Conservation (phyloP, 2,797 vertebrate species). For the Sebastes ruberrimus region DNA sequence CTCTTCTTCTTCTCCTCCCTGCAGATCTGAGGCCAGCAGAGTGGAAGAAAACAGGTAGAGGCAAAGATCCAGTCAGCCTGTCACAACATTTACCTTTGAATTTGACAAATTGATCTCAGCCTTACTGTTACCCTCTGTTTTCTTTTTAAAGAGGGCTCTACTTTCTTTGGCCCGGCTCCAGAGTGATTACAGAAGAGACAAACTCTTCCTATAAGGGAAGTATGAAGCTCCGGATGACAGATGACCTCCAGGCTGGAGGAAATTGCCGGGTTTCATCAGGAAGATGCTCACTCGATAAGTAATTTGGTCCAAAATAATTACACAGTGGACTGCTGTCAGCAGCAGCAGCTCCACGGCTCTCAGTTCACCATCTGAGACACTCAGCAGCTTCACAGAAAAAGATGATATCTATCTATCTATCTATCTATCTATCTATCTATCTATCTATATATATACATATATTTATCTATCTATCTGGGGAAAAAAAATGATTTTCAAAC, state of each 20-base stretch:
- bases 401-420: background rate
- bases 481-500: no score
- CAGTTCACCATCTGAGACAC: background rate
- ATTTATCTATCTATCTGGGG: background rate
- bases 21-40: slow-evolving; percentile 4
- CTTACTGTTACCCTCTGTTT: slow-evolving; percentile 28
- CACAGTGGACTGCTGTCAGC: slow-evolving; percentile 24
- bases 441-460: background rate
- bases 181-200: slow-evolving; percentile 27
- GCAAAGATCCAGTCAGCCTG: slow-evolving; percentile 56
- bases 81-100: slow-evolving; percentile 64
- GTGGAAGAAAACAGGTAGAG: slow-evolving; percentile 55
- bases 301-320: slow-evolving; percentile 65
- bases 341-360: background rate
- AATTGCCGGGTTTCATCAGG: slow-evolving; percentile 56
- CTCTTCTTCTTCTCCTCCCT: background rate
- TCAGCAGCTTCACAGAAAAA: background rate
- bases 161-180: slow-evolving; percentile 50
- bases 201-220: slow-evolving; percentile 36
- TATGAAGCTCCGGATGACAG: slow-evolving; percentile 52
- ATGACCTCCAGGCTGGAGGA: slow-evolving; percentile 62
- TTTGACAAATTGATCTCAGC: slow-evolving; percentile 70
- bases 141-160: background rate
- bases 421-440: background rate
- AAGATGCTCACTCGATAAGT: slow-evolving; percentile 64